Evolutionary conservation across 2,113 vertebrate species (phyloP), one percentile per base, ranked within the genome.

Genomic region (Sylvicapra grimmia): DNA sequence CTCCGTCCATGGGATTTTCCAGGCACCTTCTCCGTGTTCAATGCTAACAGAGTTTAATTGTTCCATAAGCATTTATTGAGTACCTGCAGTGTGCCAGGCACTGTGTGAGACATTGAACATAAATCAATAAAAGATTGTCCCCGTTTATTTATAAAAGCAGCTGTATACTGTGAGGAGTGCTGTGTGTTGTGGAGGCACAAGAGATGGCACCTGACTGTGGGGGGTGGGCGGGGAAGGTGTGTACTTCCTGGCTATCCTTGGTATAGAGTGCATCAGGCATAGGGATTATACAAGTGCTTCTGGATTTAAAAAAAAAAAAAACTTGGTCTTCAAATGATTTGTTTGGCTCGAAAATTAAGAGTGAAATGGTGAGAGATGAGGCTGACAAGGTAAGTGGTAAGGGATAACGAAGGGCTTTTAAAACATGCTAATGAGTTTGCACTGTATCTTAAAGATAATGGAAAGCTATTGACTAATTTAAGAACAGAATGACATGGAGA

Each of bases 281-380:
- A 92, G 47, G 31, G 83, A 92, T 31, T 83, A 3, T 93, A 51
- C 47, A 96, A 0, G 65, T 83, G 83, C 68, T 97, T 96, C 87
- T 87, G 87, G n/a, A 72, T 87, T 75, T 85, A 92, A 95, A 68
- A 91, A 77, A 86, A 47, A 47, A 82, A 77, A 94, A 79, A 92
- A 72, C 23, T 92, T 9, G 1, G 75, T 93, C 53, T 84, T 44
- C 54, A 88, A 77, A 83, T 82, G 40, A 93, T 84, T 95, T 90
- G 47, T 93, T 92, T 96, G 88, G 11, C 85, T 96, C 80, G 47
- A 91, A 94, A 82, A 31, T 83, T 86, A 97, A 36, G 92, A 72
- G 4, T 90, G 77, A 47, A 92, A 1, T 80, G 77, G 29, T 97
- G 75, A 96, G 72, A 97, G 56, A 59, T 89, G 47, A 84, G 94